Evolutionary conservation across 2,113 vertebrate species (phyloP), one percentile per base, ranked within the genome.

Genomic region (Lynx canadensis): DNA sequence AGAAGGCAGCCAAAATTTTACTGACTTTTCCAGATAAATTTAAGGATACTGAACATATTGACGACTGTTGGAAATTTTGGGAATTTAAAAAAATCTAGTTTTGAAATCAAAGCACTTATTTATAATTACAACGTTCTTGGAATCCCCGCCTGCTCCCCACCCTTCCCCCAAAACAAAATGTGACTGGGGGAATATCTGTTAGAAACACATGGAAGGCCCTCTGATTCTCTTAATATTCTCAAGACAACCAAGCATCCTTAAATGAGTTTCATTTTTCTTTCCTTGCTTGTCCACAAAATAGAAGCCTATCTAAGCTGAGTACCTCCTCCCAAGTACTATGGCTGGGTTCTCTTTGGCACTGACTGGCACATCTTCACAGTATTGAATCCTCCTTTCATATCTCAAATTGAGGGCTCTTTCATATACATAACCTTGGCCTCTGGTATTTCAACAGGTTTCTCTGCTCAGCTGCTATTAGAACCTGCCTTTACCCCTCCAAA

Each of bases 21-120:
- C 52, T 68, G 84, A 96, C 57, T 92, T 94, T 91, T 89, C 48
- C 65, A 95, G 83, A 80, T 88, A 91, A 66, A 84, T 92, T 60
- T 16, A 92, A 95, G 55, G 71, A 66, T 66, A 84, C 36, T 52
- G 57, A 25, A 94, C 85, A 65, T 50, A 50, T 5, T 52, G 45
- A 71, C 52, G 50, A 71, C 25, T 78, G 31, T 50, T 93, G 55
- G 36, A 74, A 78, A 45, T 7, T 91, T 87, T 29, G 23, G 7
- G 13, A 71, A 81, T 74, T 29, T 89, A 36, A 16, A 41, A 79
- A 89, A 45, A 86, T 48, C 45, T 91, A 83, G 50, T 89, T 95
- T 94, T 93, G 36, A 89, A 25, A 81, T 85, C 48, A 97, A 89
- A 80, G 81, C 13, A 87, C 48, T 80, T 73, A 25, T 68, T 88